Percentiles rank a stretch among this genome's conserved stretches.
These are phyloP conservation scores for Amiota mariae DNA, from an alignment of 2,888 invertebrate species.

Conservation along the genomic window DNA sequence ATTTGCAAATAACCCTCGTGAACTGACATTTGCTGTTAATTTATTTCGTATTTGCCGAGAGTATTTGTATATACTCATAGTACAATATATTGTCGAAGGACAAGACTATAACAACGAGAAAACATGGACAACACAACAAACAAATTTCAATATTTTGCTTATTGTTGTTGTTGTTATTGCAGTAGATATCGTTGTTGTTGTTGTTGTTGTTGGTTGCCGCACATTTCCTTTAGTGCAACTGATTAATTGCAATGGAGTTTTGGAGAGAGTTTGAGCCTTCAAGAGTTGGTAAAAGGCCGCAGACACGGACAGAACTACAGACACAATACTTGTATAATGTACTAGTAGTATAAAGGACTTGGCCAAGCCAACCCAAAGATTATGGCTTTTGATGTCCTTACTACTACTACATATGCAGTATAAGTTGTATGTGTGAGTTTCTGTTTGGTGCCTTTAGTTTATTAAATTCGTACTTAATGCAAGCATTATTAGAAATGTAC, in stretches of 20 bases:
- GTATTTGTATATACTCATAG: slow-evolving; percentile 18
- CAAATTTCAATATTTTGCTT: background rate
- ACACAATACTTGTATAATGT: slow-evolving; percentile 15
- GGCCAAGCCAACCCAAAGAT: background rate
- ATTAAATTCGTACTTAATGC: slow-evolving; percentile 49
- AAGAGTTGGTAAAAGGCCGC: slow-evolving; percentile 1
- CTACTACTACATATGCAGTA: no score
- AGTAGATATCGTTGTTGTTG: slow-evolving; percentile 1
- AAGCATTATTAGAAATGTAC: slow-evolving; percentile 30
- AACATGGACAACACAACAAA: no score
- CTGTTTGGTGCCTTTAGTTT: slow-evolving; percentile 36
- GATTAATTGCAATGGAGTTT: slow-evolving; percentile 25
- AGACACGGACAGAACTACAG: slow-evolving; percentile 19
- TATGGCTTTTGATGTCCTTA: slow-evolving; percentile 22
- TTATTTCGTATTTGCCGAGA: slow-evolving; percentile 14
- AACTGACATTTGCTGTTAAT: background rate
- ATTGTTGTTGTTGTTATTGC: slow-evolving; percentile 8
- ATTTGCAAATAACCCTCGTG: slow-evolving; percentile 23
- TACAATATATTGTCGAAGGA: background rate
- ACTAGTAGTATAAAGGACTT: slow-evolving; percentile 1
- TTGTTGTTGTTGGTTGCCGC: slow-evolving; percentile 16
- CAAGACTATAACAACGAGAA: background rate
- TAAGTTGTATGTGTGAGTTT: background rate
- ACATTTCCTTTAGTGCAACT: slow-evolving; percentile 24
- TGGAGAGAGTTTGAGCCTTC: background rate